Base-by-base conservation (phyloP, 2,113 vertebrate species). In the Lycaon pictus region DNA sequence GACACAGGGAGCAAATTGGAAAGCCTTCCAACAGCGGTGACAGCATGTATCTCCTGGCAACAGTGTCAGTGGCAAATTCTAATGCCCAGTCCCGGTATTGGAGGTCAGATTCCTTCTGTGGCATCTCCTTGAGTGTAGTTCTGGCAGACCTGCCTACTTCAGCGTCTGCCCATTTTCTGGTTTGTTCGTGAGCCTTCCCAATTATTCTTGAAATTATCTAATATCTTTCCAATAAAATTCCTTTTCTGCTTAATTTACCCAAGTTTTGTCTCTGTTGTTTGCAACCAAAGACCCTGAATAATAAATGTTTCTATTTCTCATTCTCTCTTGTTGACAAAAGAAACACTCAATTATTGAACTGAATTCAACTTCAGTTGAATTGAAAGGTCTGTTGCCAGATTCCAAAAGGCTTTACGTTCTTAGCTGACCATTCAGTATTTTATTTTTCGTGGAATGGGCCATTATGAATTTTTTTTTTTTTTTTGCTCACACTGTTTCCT, bases 241-340 rank as follows among this genome's bases (percentile, higher is more conserved):
- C 11, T 86, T 77, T 95, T 96, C 82, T 77, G 62, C 37, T 82
- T 95, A 91, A 88, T 94, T 93, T 62, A 85, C 58, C 43, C 27
- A 55, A 69, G 53, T 27, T 72, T 94, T 97, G 79, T 93, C 79
- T 94, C 67, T 92, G 60, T 91, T 89, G 67, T 95, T 97, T 95
- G 29, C 53, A 71, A 35, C n/a, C 83, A 93, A 93, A 22, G 60
- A 62, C 71, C 25, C 20, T 86, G 80, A 81, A 88, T 84, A 89
- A 80, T 96, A 90, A 95, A 62, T 69, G 72, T 95, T 62, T 86
- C 86, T 89, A 62, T 58, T 82, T 85, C 63, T 89, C 88, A 15
- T 88, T 92, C 43, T 85, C 2, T 93, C 55, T 72, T 85, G 35
- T 81, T 96, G 82, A 81, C 23, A 86, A 85, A 92, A 95, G 88